Conservation (phyloP, 2,888 invertebrate genomes). For the Gandaritis pyraliata region DNA sequence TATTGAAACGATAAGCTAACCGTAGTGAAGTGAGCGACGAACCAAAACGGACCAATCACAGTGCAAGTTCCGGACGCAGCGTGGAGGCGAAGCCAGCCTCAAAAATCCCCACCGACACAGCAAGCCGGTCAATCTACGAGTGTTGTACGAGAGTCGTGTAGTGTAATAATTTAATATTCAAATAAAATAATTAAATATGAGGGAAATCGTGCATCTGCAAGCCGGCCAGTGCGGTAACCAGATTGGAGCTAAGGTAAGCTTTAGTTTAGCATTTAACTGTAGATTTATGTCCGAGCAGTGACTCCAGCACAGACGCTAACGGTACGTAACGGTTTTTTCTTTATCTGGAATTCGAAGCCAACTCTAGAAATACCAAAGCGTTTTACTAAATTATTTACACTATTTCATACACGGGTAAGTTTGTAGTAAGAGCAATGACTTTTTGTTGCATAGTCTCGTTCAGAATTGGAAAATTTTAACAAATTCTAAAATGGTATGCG, state of each 20-base stretch:
- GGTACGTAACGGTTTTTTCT: slow-evolving; percentile 38
- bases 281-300: slow-evolving; percentile 13
- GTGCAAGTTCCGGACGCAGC: slow-evolving; percentile 52
- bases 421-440: slow-evolving; percentile 35
- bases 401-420: not conserved
- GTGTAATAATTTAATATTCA: slow-evolving; percentile 76
- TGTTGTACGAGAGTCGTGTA: slow-evolving; percentile 75
- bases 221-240: slow-evolving; percentile 94
- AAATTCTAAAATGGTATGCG: slow-evolving; percentile 52
- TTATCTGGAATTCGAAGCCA: slow-evolving; percentile 29
- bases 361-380: slow-evolving; percentile 13
- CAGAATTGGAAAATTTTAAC: slow-evolving; percentile 48
- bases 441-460: slow-evolving; percentile 61
- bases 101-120: slow-evolving; percentile 74
- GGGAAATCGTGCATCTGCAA: slow-evolving; percentile 93
- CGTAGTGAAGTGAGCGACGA: slow-evolving; percentile 63
- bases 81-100: slow-evolving; percentile 79
- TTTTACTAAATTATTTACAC: not conserved
- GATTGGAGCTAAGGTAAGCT: slow-evolving; percentile 86
- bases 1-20: slow-evolving; percentile 57
- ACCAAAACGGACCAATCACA: slow-evolving; percentile 64
- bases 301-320: slow-evolving; percentile 26
- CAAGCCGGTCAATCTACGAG: slow-evolving; percentile 72
- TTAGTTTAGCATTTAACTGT: slow-evolving; percentile 29
- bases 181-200: slow-evolving; percentile 85